Evolutionary conservation across 1,140 invertebrate species (phyloP), one percentile per base, ranked within the genome.

Genomic region (Spodoptera frugiperda): DNA sequence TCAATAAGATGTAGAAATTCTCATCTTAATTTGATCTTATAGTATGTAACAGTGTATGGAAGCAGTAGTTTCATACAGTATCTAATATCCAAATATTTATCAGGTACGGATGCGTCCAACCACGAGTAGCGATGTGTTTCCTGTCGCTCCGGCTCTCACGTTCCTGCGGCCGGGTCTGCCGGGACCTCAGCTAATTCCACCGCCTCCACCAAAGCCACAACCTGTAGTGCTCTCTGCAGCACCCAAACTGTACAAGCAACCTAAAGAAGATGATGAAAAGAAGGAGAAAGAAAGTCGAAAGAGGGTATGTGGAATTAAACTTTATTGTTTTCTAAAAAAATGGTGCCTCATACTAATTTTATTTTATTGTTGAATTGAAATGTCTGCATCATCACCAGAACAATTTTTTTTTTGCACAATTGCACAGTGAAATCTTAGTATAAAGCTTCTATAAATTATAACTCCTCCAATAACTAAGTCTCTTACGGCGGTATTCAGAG

Each of bases 161-260:
- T 93, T 86, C 78, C 84, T 93, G 2, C 76, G 89, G 5, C 88
- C 91, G 3, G 89, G 89, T 0, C 6, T 93, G 68, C 92, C 89
- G 0, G 92, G 92, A 0, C 92, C 92, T 1, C 91, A 92, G 76
- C 77, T 93, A 8, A 84, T 87, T 19, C 92, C 92, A 8, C 91
- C 91, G 0, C 90, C 91, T 14, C 91, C 90, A 3, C 90, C 89
- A 0, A 90, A 94, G 68, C 94, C 95, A 0, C 95, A 96, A 54
- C 95, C 96, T 4, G 94, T 95, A 17, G 95, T 96, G 0, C 89
- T 96, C 5, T 95, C 95, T 55, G 95, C 95, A 19, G 96, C 96
- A 17, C 96, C 96, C 3, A 96, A 96, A 80, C 80, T 96, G 2
- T 96, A 96, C 82, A 95, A 95, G 68, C 88, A 93, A 84, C 89